Evolutionary conservation across 2,797 vertebrate genomes (phyloP).

Genomic region (Protonibea diacanthus): DNA sequence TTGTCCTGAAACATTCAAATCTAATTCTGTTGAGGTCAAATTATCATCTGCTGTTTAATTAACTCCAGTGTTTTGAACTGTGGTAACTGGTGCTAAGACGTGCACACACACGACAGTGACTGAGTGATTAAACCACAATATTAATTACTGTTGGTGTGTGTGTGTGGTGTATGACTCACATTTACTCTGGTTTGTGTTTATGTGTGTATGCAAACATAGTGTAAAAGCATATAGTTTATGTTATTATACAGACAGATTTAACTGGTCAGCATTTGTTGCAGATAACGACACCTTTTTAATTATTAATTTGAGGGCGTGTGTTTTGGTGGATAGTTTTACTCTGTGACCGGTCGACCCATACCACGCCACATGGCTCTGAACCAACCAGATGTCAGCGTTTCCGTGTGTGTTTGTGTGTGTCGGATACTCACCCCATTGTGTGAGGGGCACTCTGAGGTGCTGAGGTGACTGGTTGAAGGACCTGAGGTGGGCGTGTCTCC

Average conservation of each 20-base stretch:
- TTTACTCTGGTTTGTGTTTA: background rate
- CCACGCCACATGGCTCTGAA: slow-evolving; percentile 29
- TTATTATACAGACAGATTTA: background rate
- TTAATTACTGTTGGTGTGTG: background rate
- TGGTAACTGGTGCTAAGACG: background rate
- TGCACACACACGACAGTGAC: background rate
- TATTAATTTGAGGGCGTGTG: slow-evolving; percentile 57
- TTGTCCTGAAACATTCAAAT: slow-evolving; percentile 6
- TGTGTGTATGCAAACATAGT: background rate
- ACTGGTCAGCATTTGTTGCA: slow-evolving; percentile 9
- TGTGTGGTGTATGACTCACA: background rate
- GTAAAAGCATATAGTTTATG: background rate
- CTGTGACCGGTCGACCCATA: slow-evolving; percentile 39
- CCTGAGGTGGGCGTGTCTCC: slow-evolving; percentile 70
- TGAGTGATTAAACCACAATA: slow-evolving; percentile 12
- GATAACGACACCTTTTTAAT: slow-evolving; percentile 42
- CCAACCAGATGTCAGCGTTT: slow-evolving; percentile 42
- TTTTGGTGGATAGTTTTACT: slow-evolving; percentile 45
- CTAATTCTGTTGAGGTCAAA: background rate
- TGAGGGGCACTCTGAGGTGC: slow-evolving; percentile 64
- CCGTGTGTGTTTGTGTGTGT: background rate
- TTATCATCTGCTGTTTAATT: slow-evolving; percentile 12
- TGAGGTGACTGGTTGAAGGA: slow-evolving; percentile 73
- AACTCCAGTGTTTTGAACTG: slow-evolving; percentile 3
- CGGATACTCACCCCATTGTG: slow-evolving; percentile 70